phyloP scores from a whole-genome alignment of 2,888 invertebrate species.

The Cremastinae sp. region DNA sequence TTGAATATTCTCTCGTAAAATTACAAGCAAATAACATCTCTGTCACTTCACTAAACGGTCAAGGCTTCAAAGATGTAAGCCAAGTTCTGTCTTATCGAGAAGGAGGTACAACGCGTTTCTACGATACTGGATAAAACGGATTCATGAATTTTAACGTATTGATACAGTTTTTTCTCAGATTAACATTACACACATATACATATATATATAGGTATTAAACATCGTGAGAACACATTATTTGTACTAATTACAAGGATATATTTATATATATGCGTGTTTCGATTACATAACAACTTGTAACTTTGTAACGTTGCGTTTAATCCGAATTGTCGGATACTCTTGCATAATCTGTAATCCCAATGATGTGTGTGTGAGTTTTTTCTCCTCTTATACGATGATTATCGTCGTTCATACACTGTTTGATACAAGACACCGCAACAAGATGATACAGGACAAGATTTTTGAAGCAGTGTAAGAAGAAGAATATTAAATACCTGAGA shows the following conservation, averaged over 20 bases:
- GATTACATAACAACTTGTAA: slow-evolving; percentile 41
- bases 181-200: slow-evolving; percentile 9
- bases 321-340: slow-evolving; percentile 19
- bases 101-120: slow-evolving; percentile 30
- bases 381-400: slow-evolving; percentile 1
- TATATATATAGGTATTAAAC: slow-evolving; percentile 25
- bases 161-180: slow-evolving; percentile 18
- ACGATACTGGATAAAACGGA: slow-evolving; percentile 58
- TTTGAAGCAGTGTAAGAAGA: neutral
- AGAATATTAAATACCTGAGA: neutral
- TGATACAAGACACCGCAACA: slow-evolving; percentile 8
- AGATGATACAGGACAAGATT: neutral
- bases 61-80: neutral
- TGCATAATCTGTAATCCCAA: slow-evolving; percentile 18
- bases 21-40: neutral
- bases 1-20: slow-evolving; percentile 2
- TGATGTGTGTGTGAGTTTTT: slow-evolving; percentile 47
- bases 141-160: slow-evolving; percentile 32
- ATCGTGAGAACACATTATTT: slow-evolving; percentile 2
- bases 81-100: slow-evolving; percentile 7
- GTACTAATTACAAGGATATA: slow-evolving; percentile 2
- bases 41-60: neutral
- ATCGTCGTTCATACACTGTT: slow-evolving; percentile 19
- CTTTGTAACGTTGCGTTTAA: slow-evolving; percentile 39
- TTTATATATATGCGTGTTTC: slow-evolving; percentile 13